Evolutionary conservation across 2,113 vertebrate genomes (phyloP), one percentile per base, ranked within the genome.

Genomic region (Urocolius indicus): DNA sequence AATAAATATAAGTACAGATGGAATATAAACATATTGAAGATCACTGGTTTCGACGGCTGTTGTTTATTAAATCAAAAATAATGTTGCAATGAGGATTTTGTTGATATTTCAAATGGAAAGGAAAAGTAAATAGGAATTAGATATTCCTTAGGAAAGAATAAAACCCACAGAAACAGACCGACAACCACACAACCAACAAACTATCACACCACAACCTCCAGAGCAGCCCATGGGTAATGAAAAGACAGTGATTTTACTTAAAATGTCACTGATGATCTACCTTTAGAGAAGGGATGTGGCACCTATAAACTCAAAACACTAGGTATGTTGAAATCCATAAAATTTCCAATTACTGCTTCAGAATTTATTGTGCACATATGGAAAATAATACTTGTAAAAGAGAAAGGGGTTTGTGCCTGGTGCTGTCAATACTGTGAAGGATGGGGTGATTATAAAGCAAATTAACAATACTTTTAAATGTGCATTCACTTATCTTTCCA

Each of bases 401-500:
- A 98, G 98, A 98, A 98, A 98, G 96, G 97, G 97, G 97, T 96
- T 98, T 98, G 96, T 98, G 98, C 97, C 97, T 98, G 96, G 97
- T 98, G 97, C 98, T 98, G 98, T 98, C 98, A 98, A 98, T 98
- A 98, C 98, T 98, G 98, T 98, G 98, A 98, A 98, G 98, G 98
- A 98, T 98, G 98, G 97, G 98, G 98, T 98, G 98, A 98, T 98
- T 98, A 98, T 98, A 98, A 98, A 98, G 98, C 98, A 98, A 98
- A 98, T 98, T 98, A 98, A 98, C 98, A 98, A 98, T 98, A 98
- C 98, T 98, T 98, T 98, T 98, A 98, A 98, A 98, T 98, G 98
- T 98, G 98, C 98, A 98, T 98, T 98, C 98, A 98, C 98, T 98
- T 98, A 98, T 98, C 98, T 98, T 98, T 98, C 98, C 98, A 98